Percentiles rank a stretch among this genome's conserved stretches.
Conservation (phyloP, 2,888 invertebrate species). For the Drosophila maculinotata region DNA sequence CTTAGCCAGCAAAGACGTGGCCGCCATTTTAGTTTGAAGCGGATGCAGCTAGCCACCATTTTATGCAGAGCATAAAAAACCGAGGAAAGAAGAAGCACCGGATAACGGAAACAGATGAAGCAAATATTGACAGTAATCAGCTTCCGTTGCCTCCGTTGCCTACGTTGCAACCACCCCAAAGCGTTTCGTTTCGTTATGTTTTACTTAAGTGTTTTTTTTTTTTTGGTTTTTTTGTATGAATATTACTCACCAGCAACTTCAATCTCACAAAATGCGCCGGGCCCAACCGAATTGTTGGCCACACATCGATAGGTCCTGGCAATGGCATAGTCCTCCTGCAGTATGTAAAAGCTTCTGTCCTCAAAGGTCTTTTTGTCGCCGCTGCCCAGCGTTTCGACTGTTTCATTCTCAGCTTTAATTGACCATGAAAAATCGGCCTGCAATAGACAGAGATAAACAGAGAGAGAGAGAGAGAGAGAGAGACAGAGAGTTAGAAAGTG, state of each 20-base stretch:
- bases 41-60: slow-evolving; percentile 52
- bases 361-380: slow-evolving; percentile 73
- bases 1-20: slow-evolving; percentile 40
- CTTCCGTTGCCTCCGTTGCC: slow-evolving; percentile 68
- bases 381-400: slow-evolving; percentile 87
- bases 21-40: slow-evolving; percentile 56
- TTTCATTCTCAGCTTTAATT: slow-evolving; percentile 93
- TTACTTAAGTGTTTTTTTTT: slow-evolving; percentile 13
- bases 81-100: slow-evolving; percentile 24
- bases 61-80: slow-evolving; percentile 46
- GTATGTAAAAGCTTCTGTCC: slow-evolving; percentile 87
- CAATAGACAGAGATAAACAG: slow-evolving; percentile 26
- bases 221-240: neutral
- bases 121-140: slow-evolving; percentile 82
- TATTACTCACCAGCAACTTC: slow-evolving; percentile 88
- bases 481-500: slow-evolving; percentile 6
- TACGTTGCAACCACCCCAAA: neutral
- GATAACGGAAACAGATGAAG: slow-evolving; percentile 71
- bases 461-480: slow-evolving; percentile 20
- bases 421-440: slow-evolving; percentile 92
- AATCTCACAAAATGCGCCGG: slow-evolving; percentile 88
- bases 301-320: slow-evolving; percentile 93
- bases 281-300: slow-evolving; percentile 93
- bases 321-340: slow-evolving; percentile 87
- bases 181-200: neutral